phyloP scores from a whole-genome alignment of 1,140 invertebrate species.

The Drosophila fuyamai region DNA sequence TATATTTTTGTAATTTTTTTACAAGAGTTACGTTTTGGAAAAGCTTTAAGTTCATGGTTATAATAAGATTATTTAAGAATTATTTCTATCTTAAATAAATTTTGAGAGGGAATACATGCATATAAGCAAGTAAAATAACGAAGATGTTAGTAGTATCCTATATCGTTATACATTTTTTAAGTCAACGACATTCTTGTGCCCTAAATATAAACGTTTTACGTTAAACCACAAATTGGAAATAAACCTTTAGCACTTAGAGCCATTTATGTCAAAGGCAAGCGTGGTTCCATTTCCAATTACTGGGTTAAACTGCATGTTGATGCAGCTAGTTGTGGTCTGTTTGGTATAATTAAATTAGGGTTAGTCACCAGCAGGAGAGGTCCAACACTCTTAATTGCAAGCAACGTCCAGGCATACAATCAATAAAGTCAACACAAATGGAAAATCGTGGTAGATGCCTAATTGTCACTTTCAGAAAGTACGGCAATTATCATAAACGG shows the following conservation, averaged over 20 bases:
- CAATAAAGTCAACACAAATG: slow-evolving; percentile 43
- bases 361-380: slow-evolving; percentile 10
- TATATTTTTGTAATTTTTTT: no score
- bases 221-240: background rate
- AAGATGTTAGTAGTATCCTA: no score
- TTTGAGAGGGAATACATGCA: no score
- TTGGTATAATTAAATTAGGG: slow-evolving; percentile 39
- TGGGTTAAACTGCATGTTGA: slow-evolving; percentile 6
- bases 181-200: no score
- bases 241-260: background rate
- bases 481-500: slow-evolving; percentile 45
- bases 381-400: slow-evolving; percentile 29
- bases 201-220: background rate
- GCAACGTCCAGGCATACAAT: slow-evolving; percentile 31
- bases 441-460: slow-evolving; percentile 15
- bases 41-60: no score
- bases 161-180: no score
- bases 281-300: slow-evolving; percentile 10
- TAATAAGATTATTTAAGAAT: no score
- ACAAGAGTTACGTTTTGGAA: no score
- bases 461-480: slow-evolving; percentile 35
- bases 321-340: background rate
- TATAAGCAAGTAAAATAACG: no score
- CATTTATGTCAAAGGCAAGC: background rate
- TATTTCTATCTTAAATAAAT: no score